A percentile compares a stretch with the other conserved stretches of the same genome.
Conservation (phyloP, 2,113 vertebrate genomes). For the Centropus unirufus region DNA sequence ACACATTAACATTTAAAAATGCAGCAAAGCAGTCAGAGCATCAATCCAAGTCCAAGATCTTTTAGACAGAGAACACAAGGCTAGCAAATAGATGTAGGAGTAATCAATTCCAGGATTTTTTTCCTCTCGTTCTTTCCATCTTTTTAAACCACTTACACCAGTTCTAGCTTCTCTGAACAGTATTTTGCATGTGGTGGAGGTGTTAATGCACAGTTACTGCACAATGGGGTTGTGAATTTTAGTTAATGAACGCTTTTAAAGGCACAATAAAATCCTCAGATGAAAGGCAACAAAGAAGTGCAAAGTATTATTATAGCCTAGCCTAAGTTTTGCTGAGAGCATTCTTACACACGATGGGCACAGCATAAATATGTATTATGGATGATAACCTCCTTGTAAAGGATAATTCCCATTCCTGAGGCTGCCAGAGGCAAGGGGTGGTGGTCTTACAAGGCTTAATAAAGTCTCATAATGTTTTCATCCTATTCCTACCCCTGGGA, state of each 20-base stretch:
- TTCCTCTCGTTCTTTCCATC: neutral
- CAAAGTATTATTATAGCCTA: constrained; percentile 48
- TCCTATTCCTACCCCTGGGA: constrained; percentile 1
- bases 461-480: constrained; percentile 32
- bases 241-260: constrained; percentile 68
- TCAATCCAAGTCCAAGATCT: neutral
- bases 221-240: constrained; percentile 56
- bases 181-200: constrained; percentile 48
- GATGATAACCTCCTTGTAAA: constrained; percentile 10
- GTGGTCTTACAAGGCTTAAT: constrained; percentile 9
- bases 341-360: constrained; percentile 44
- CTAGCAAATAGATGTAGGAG: neutral
- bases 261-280: constrained; percentile 36
- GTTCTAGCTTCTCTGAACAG: constrained; percentile 17
- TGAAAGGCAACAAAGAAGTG: constrained; percentile 55
- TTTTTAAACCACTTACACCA: constrained; percentile 50
- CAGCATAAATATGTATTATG: constrained; percentile 33
- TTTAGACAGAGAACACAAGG: constrained; percentile 6
- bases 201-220: constrained; percentile 55
- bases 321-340: constrained; percentile 45
- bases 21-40: constrained; percentile 15
- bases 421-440: constrained; percentile 34
- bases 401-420: constrained; percentile 24
- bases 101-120: neutral
- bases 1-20: constrained; percentile 1